Percentiles rank a stretch among this genome's conserved stretches.
Evolutionary conservation across 2,113 vertebrate genomes (phyloP).

Genomic region (Sebastes fasciatus): DNA sequence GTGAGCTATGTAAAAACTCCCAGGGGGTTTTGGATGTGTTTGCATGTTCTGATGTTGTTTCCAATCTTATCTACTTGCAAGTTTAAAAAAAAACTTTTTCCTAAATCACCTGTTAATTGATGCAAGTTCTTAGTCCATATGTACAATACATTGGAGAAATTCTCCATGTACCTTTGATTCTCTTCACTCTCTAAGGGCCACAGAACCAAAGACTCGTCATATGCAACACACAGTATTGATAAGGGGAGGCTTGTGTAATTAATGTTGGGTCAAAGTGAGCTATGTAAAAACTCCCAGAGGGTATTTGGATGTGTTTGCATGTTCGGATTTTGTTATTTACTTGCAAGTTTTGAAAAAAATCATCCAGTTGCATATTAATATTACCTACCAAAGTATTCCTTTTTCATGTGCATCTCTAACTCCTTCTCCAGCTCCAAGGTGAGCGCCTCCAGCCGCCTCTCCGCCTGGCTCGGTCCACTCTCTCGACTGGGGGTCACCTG

Average conservation of each 20-base stretch:
- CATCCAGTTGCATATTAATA: neutral
- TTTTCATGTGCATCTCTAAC: slow-evolving; percentile 96
- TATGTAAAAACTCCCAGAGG: neutral
- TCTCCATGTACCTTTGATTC: neutral
- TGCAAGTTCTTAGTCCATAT: neutral
- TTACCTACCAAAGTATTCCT: slow-evolving; percentile 96
- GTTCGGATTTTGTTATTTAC: neutral
- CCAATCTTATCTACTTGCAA: no score
- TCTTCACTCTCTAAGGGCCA: neutral
- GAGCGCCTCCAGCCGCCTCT: slow-evolving; percentile 93
- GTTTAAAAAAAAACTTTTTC: no score
- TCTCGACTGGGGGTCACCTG: slow-evolving; percentile 91
- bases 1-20: neutral
- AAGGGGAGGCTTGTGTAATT: neutral
- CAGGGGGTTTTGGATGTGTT: neutral
- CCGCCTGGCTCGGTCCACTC: slow-evolving; percentile 92
- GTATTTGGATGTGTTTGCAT: neutral
- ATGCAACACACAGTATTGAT: neutral
- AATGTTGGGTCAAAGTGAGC: neutral
- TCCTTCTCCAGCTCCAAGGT: slow-evolving; percentile 97
- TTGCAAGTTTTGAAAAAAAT: neutral
- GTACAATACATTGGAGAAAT: neutral
- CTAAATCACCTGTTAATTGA: neutral
- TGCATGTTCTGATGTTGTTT: no score
- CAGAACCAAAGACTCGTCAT: neutral